phyloP scores from a whole-genome alignment of 2,888 invertebrate genomes.

The Chouioia cunea region DNA sequence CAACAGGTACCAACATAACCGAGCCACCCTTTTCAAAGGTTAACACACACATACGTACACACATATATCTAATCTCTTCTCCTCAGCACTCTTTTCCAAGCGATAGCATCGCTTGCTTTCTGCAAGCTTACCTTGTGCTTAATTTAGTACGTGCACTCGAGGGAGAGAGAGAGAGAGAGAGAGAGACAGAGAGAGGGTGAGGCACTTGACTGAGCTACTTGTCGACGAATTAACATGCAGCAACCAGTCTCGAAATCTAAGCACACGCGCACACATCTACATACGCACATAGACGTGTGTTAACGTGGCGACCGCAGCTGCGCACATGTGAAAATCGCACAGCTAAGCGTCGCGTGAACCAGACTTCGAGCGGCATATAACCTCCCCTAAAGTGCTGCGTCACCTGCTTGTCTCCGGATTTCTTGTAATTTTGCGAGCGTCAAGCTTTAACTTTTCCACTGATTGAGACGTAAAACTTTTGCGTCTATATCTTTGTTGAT shows the following conservation, averaged over 20 bases:
- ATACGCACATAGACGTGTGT: constrained; percentile 3
- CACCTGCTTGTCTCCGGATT: no score
- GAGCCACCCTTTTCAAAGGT: constrained; percentile 1
- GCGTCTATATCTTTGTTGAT: no score
- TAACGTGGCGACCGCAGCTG: constrained; percentile 19
- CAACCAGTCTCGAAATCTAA: constrained; percentile 3
- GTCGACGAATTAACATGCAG: constrained; percentile 34
- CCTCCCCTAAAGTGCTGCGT: no score
- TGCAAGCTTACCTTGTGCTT: constrained; percentile 19
- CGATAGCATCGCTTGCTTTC: constrained; percentile 1
- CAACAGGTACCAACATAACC: not conserved
- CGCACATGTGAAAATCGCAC: constrained; percentile 4
- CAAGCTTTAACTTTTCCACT: no score
- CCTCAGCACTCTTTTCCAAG: no score
- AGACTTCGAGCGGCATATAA: no score
- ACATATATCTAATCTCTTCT: no score
- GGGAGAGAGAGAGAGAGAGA: not conserved
- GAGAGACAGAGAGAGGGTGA: no score
- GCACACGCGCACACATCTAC: not conserved
- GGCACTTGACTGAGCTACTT: no score
- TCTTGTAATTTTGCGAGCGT: no score
- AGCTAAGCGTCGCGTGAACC: not conserved
- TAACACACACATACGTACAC: no score
- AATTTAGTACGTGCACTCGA: constrained; percentile 31
- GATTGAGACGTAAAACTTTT: no score